Evolutionary conservation across 2,888 invertebrate genomes (phyloP).

Genomic region (Tetrapedia diversipes): DNA sequence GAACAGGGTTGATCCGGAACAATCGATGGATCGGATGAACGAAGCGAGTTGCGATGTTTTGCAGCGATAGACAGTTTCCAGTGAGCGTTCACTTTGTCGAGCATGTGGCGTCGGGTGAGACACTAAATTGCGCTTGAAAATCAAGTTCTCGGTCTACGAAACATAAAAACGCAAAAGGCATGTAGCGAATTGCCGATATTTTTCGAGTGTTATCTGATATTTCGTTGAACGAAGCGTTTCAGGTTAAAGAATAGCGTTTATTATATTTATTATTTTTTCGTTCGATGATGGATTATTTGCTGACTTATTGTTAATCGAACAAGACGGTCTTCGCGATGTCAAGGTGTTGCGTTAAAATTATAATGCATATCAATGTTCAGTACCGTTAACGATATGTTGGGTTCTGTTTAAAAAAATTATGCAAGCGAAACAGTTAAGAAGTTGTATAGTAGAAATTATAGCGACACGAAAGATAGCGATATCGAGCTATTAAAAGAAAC

Average conservation of each 20-base stretch:
- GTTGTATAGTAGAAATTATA: too few species aligned
- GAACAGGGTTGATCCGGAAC: background rate
- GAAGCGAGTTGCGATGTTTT: conserved; percentile 43
- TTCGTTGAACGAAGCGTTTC: background rate
- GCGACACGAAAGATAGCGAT: background rate
- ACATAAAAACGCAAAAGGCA: conserved; percentile 30
- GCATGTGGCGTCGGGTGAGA: conserved; percentile 21
- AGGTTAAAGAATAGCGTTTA: too few species aligned
- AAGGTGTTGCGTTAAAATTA: background rate
- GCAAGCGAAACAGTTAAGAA: too few species aligned
- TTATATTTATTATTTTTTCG: background rate
- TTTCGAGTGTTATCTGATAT: background rate
- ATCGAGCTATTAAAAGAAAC: background rate
- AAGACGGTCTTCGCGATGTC: background rate
- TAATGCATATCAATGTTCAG: background rate
- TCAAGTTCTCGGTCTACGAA: conserved; percentile 16
- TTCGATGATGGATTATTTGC: background rate
- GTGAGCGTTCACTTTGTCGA: conserved; percentile 28
- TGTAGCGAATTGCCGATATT: conserved; percentile 9
- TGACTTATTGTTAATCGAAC: background rate
- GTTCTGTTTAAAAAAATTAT: too few species aligned
- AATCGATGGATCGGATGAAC: conserved; percentile 17
- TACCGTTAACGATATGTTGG: too few species aligned
- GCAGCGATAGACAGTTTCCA: conserved; percentile 35
- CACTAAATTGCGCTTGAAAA: conserved; percentile 18